Evolutionary conservation across 2,113 vertebrate species (phyloP), one percentile per base, ranked within the genome.

Genomic region (Campylomormyrus tamandua): DNA sequence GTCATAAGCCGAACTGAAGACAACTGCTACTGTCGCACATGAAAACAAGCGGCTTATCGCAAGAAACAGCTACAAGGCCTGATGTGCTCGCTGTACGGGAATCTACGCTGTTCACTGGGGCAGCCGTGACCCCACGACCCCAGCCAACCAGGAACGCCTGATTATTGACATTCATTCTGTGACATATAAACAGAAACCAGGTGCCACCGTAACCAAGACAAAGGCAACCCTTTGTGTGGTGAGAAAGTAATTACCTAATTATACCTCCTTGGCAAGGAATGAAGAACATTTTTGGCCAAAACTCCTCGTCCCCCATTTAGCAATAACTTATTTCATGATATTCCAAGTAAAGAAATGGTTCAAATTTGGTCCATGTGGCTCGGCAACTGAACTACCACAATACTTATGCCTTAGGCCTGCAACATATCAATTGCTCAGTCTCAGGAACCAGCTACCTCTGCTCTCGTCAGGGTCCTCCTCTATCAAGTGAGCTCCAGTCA

Each of bases 241-340:
- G 48, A 53, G n/a, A 88, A 45, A 66, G 49, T 19, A 88, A 88
- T 62, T 62, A 66, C 31, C 35, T 50, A 88, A 88, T 88, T 87
- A 87, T 50, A 87, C 50, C 52, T 66, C 53, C 42, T 11, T 39
- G 39, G 48, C 50, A 11, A 83, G 77, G 49, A 39, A 39, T 46
- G 31, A 89, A 56, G 42, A 42, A 56, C 50, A 15, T 56, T 35
- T 58, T 45, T 48, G 48, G 24, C 45, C 8, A 83, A 27, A 88
- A 87, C 48, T 13, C n/a, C 27, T 62, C 24, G 2, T 11, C 21
- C 19, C 42, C 45, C 17, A 48, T n/a, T 62, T 27, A 62, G 10
- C 19, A 56, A 83, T 31, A 42, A 70, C 9, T 45, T 48, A 42
- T 74, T 83, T 83, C 31, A 56, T 27, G n/a, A 52, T 89, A 77